A percentile compares a stretch with the other conserved stretches of the same genome.
These are phyloP conservation scores for Drosophila oshimai DNA, from an alignment of 1,140 invertebrate species.

Conservation along the genomic window DNA sequence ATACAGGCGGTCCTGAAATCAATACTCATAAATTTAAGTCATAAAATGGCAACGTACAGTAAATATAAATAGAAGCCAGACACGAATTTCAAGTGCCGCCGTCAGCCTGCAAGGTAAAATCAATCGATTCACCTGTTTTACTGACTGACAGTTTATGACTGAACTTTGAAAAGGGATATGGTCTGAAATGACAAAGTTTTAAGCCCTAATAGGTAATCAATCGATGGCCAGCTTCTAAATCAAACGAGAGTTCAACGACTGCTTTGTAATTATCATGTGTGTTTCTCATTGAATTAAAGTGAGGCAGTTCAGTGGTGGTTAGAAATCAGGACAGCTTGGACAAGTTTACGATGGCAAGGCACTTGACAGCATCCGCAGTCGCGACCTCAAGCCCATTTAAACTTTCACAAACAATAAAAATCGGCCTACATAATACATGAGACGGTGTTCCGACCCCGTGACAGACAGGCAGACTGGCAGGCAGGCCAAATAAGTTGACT, in stretches of 20 bases:
- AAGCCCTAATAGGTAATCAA: neutral
- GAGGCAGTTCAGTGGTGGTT: neutral
- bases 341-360: constrained; percentile 14
- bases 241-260: constrained; percentile 3
- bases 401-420: constrained; percentile 64
- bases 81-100: constrained; percentile 46
- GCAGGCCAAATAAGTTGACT: constrained; percentile 21
- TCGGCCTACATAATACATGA: constrained; percentile 62
- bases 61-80: constrained; percentile 56
- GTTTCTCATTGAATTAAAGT: constrained; percentile 15
- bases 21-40: constrained; percentile 67
- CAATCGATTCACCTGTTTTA: constrained; percentile 29
- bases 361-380: constrained; percentile 40
- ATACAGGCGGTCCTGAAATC: constrained; percentile 30
- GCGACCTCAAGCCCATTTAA: constrained; percentile 40
- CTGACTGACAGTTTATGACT: constrained; percentile 28
- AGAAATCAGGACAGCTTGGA: constrained; percentile 9
- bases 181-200: constrained; percentile 29
- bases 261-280: constrained; percentile 40
- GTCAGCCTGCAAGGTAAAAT: constrained; percentile 20
- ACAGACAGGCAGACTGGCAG: constrained; percentile 38
- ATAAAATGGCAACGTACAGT: constrained; percentile 53
- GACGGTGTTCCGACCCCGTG: constrained; percentile 25
- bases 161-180: constrained; percentile 3
- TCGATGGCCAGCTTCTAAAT: neutral